A percentile compares a stretch with the other conserved stretches of the same genome.
phyloP scores from a whole-genome alignment of 2,113 vertebrate genomes.

The Macroglossus sobrinus region DNA sequence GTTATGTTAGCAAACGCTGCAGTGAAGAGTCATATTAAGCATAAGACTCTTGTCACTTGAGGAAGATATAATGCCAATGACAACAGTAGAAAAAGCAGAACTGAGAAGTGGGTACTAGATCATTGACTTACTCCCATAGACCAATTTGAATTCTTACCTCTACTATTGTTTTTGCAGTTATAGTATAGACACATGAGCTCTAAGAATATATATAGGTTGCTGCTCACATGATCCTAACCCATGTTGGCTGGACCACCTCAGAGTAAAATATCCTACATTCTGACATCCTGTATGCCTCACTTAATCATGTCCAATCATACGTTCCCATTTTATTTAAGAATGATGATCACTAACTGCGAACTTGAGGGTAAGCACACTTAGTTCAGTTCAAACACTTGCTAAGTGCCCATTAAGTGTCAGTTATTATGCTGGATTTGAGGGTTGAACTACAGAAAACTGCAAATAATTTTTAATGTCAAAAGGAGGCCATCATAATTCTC shows the following conservation, averaged over 20 bases:
- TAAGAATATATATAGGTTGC: background rate
- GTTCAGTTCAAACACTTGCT: background rate
- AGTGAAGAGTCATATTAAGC: background rate
- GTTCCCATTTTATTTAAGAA: background rate
- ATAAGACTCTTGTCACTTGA: background rate
- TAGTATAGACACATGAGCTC: background rate
- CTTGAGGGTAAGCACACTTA: background rate
- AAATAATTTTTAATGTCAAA: background rate
- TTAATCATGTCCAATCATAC: background rate
- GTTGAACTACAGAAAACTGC: background rate
- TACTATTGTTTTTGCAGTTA: background rate
- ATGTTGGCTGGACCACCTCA: background rate
- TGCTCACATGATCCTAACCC: background rate
- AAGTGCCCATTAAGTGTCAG: background rate
- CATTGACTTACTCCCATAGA: background rate
- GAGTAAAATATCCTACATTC: background rate
- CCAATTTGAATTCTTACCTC: background rate
- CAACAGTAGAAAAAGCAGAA: background rate
- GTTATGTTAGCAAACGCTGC: too few relatives aligned
- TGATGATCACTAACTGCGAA: background rate
- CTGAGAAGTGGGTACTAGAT: accelerated
- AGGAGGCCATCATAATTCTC: background rate
- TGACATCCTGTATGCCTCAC: background rate
- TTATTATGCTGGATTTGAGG: background rate
- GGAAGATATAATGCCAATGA: background rate